A percentile compares a stretch with the other conserved stretches of the same genome.
phyloP scores from a whole-genome alignment of 2,113 vertebrate genomes.

The Dasyprocta punctata region DNA sequence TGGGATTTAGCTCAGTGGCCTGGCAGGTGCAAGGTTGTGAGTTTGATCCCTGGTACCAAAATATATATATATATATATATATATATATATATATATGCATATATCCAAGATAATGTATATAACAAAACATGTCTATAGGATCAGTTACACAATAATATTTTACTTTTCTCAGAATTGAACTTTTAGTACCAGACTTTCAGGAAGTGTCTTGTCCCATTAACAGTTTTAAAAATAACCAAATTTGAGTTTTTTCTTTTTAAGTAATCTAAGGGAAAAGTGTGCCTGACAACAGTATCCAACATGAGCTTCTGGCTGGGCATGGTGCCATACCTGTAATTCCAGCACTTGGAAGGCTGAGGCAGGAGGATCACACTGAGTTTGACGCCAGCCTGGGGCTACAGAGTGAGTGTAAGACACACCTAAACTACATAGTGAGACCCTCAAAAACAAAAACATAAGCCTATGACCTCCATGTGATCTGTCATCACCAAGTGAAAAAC shows the following conservation, averaged over 20 bases:
- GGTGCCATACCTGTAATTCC: background rate
- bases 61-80: no score
- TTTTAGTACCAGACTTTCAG: background rate
- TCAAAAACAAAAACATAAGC: background rate
- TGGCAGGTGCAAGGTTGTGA: no score
- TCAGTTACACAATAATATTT: background rate
- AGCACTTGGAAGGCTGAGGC: background rate
- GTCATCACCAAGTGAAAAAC: background rate
- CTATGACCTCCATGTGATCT: background rate
- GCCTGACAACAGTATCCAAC: background rate
- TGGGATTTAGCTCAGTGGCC: no score
- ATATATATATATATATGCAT: no score
- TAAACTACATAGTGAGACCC: background rate
- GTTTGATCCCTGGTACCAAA: no score
- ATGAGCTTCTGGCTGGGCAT: background rate
- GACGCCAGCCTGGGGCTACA: background rate
- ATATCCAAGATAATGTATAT: background rate
- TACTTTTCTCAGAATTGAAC: slow-evolving; percentile 34
- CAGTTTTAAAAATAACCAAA: background rate
- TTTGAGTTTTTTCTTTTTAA: background rate
- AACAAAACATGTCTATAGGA: background rate
- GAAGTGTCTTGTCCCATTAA: background rate
- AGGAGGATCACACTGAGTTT: background rate
- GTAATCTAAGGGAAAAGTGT: background rate
- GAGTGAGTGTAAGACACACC: background rate